Conservation (phyloP, 2,888 invertebrate species). For the Brenthis daphne region DNA sequence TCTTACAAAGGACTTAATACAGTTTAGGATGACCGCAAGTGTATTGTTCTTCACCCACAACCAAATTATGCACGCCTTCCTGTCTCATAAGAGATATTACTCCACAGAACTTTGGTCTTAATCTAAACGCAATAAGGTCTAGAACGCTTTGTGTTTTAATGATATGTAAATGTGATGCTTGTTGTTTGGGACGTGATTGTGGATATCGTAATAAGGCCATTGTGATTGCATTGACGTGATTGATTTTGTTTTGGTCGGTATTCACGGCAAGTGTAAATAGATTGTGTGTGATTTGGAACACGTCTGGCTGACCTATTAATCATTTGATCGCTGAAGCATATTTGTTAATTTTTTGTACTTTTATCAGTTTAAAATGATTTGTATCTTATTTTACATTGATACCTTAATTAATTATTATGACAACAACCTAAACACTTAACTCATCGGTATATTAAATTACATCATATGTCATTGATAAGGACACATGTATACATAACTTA, state of each 20-base stretch:
- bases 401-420: too few species aligned
- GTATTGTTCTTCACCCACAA: constrained; percentile 34
- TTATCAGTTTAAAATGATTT: background rate
- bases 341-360: background rate
- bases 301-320: constrained; percentile 4
- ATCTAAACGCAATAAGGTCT: background rate
- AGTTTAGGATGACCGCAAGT: constrained; percentile 38
- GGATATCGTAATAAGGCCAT: constrained; percentile 28
- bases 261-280: constrained; percentile 2
- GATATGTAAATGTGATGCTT: constrained; percentile 38
- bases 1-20: constrained; percentile 41
- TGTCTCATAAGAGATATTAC: constrained; percentile 30
- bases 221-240: constrained; percentile 18
- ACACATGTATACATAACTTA: background rate
- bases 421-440: too few species aligned
- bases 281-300: constrained; percentile 7
- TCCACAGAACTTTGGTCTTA: constrained; percentile 23
- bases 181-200: constrained; percentile 32
- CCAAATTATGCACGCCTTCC: constrained; percentile 45
- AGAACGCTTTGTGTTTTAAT: background rate
- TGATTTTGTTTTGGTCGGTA: constrained; percentile 16
- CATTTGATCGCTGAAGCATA: background rate
- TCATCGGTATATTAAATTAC: background rate
- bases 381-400: background rate
- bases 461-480: background rate